These are phyloP conservation scores for Irena cyanogastra DNA, from an alignment of 2,113 vertebrate species.

Conservation along the genomic window DNA sequence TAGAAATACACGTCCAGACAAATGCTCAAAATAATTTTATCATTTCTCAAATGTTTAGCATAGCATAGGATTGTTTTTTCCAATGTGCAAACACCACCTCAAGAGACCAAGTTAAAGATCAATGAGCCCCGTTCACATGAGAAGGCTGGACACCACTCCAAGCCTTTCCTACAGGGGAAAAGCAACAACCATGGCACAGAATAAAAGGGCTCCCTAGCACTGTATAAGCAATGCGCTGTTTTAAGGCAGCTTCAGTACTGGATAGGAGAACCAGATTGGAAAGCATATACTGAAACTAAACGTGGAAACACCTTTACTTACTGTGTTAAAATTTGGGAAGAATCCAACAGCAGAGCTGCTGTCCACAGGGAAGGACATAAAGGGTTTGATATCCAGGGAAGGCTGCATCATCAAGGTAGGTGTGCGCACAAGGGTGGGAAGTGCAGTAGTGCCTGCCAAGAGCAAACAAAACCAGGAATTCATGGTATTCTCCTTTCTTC, in stretches of 20 bases:
- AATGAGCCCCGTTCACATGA: background rate
- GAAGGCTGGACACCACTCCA: background rate
- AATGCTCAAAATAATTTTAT: slow-evolving; percentile 6
- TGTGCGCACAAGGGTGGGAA: slow-evolving; percentile 84
- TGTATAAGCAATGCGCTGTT: background rate
- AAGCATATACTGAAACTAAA: slow-evolving; percentile 15
- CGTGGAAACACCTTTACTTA: slow-evolving; percentile 72
- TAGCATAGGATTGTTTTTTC: background rate
- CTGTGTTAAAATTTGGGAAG: slow-evolving; percentile 97
- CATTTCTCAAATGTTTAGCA: background rate
- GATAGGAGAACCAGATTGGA: background rate
- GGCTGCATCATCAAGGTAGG: slow-evolving; percentile 89
- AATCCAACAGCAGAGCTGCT: slow-evolving; percentile 86
- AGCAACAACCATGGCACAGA: background rate
- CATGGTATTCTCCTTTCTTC: slow-evolving; percentile 23
- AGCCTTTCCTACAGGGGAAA: background rate
- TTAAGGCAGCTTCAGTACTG: background rate
- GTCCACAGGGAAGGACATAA: slow-evolving; percentile 89
- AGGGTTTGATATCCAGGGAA: slow-evolving; percentile 87
- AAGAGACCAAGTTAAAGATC: background rate
- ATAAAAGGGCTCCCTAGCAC: background rate
- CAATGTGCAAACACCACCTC: background rate
- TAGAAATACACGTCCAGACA: background rate
- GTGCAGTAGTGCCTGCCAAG: slow-evolving; percentile 79
- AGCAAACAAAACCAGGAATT: slow-evolving; percentile 67